phyloP scores from a whole-genome alignment of 2,888 invertebrate genomes.

The Panorpa germanica region DNA sequence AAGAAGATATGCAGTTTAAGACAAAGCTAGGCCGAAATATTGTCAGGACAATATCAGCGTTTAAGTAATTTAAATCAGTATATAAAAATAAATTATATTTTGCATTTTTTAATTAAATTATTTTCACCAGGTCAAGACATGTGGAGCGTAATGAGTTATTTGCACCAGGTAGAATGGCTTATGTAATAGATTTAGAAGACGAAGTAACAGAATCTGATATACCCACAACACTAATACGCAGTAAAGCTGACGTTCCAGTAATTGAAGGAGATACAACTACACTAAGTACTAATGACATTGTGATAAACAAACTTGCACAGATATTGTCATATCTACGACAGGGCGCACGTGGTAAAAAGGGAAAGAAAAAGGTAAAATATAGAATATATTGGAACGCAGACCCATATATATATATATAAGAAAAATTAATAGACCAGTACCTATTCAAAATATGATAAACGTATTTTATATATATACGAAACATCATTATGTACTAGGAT shows the following conservation, averaged over 20 bases:
- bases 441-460: too few species aligned
- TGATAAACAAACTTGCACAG: slow-evolving; percentile 92
- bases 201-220: slow-evolving; percentile 81
- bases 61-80: slow-evolving; percentile 14
- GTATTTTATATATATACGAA: too few species aligned
- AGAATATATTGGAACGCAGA: too few species aligned
- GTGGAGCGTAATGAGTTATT: slow-evolving; percentile 79
- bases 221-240: slow-evolving; percentile 85
- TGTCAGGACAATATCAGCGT: slow-evolving; percentile 39
- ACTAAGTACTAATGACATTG: slow-evolving; percentile 61
- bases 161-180: slow-evolving; percentile 93
- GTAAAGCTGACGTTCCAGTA: slow-evolving; percentile 77
- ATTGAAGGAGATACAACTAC: slow-evolving; percentile 39
- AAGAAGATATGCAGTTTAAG: slow-evolving; percentile 65
- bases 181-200: slow-evolving; percentile 87
- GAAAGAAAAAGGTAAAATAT: slow-evolving; percentile 53
- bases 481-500: too few species aligned
- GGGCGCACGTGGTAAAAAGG: slow-evolving; percentile 59
- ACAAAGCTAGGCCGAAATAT: slow-evolving; percentile 66
- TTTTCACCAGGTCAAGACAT: slow-evolving; percentile 42
- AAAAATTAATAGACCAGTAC: too few species aligned
- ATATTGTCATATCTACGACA: slow-evolving; percentile 89
- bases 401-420: too few species aligned
- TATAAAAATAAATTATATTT: too few species aligned
- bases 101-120: too few species aligned